A percentile compares a stretch with the other conserved stretches of the same genome.
Conservation (phyloP, 2,888 invertebrate species). For the Cerceris rybyensis region DNA sequence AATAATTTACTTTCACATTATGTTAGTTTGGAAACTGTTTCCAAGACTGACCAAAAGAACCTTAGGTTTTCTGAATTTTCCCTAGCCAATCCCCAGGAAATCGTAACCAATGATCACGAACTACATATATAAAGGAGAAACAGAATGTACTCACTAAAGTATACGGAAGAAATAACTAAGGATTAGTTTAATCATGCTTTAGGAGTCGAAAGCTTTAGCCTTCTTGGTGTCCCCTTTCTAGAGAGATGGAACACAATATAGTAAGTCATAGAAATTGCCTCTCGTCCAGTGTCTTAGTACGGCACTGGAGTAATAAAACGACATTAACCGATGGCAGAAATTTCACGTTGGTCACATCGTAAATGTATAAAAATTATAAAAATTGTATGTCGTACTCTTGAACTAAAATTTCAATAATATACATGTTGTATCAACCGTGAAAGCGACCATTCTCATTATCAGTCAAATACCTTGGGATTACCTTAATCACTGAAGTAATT, state of each 20-base stretch:
- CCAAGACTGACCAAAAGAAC: not conserved
- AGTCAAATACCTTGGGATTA: too few species aligned
- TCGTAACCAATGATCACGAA: constrained; percentile 76
- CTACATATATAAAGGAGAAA: constrained; percentile 47
- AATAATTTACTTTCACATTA: too few species aligned
- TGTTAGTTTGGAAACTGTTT: too few species aligned
- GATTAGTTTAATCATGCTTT: constrained; percentile 79
- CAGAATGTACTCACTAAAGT: constrained; percentile 51
- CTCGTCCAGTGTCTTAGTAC: not conserved
- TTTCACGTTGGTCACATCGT: too few species aligned
- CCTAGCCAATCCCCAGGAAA: constrained; percentile 67
- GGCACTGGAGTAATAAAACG: not conserved
- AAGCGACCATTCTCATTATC: too few species aligned
- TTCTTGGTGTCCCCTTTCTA: constrained; percentile 48
- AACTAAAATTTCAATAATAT: too few species aligned
- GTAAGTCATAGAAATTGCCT: constrained; percentile 1
- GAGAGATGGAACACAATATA: constrained; percentile 34
- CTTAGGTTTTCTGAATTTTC: constrained; percentile 50
- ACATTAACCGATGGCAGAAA: too few species aligned
- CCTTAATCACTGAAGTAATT: too few species aligned
- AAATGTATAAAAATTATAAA: too few species aligned
- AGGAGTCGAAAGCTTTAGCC: constrained; percentile 66
- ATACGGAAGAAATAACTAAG: constrained; percentile 75
- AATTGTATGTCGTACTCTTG: too few species aligned
- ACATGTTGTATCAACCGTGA: too few species aligned